phyloP scores from a whole-genome alignment of 2,113 vertebrate genomes.

The Meles meles region DNA sequence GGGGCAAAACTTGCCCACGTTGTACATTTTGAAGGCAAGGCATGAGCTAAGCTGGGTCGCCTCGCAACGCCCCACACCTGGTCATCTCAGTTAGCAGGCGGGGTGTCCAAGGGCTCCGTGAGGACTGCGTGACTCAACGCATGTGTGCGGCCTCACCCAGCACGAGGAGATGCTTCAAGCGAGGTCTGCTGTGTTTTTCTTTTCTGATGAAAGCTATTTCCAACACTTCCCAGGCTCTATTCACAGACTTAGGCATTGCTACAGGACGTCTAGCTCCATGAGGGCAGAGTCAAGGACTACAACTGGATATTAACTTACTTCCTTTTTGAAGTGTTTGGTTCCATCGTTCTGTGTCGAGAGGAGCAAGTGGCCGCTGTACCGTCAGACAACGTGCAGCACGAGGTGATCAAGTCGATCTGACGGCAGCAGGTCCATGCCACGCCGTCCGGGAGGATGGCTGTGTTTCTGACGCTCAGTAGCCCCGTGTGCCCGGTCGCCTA shows the following conservation, averaged over 20 bases:
- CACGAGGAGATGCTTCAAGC: not conserved
- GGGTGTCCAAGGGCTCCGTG: rapidly evolving
- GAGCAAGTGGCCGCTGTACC: not conserved
- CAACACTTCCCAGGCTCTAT: not conserved
- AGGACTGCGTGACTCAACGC: rapidly evolving
- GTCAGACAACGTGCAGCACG: not conserved
- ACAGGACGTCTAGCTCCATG: not conserved
- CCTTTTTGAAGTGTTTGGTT: not conserved
- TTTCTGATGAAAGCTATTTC: not conserved
- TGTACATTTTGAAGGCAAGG: rapidly evolving
- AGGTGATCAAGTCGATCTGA: not conserved
- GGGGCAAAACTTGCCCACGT: not conserved
- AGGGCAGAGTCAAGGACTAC: not conserved
- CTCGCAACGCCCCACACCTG: rapidly evolving
- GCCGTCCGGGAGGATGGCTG: not conserved
- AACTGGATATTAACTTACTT: not conserved
- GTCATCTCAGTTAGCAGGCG: rapidly evolving
- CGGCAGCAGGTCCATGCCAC: rapidly evolving
- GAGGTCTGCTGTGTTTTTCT: not conserved
- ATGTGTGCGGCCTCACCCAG: rapidly evolving
- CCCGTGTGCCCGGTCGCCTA: rapidly evolving
- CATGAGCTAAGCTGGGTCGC: rapidly evolving
- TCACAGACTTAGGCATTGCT: not conserved
- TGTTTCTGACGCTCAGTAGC: not conserved
- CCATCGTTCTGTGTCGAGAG: not conserved